Evolutionary conservation across 2,888 invertebrate genomes (phyloP).

Genomic region (Odontothrips loti): DNA sequence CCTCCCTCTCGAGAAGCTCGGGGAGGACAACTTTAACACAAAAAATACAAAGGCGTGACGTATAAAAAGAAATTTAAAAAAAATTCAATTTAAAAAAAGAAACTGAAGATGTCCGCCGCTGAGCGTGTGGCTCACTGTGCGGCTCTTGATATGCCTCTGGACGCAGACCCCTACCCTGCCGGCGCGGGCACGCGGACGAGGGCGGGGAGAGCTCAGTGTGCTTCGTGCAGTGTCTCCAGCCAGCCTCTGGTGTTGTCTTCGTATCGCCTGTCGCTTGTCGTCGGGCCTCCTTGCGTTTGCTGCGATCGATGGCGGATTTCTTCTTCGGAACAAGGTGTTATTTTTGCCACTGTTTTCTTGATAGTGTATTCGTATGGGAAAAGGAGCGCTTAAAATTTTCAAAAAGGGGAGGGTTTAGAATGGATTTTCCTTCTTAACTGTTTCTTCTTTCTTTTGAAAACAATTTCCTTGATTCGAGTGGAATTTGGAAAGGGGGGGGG

Average conservation of each 20-base stretch:
- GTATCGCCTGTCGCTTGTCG: background rate
- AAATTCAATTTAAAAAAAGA: background rate
- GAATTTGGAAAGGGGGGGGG: background rate
- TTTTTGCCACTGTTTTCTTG: background rate
- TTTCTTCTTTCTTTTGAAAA: background rate
- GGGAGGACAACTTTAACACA: too few species aligned
- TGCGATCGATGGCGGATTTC: background rate
- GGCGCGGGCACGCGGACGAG: slow-evolving; percentile 6
- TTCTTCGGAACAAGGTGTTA: background rate
- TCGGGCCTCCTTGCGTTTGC: background rate
- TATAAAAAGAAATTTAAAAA: background rate
- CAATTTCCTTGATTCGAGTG: background rate
- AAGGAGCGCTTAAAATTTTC: background rate
- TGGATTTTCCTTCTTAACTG: background rate
- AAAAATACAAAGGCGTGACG: background rate
- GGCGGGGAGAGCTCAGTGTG: slow-evolving; percentile 5
- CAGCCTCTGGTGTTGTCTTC: background rate
- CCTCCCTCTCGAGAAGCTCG: too few species aligned
- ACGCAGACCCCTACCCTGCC: slow-evolving; percentile 14
- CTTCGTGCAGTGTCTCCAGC: background rate
- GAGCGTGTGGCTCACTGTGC: background rate
- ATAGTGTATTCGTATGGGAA: background rate
- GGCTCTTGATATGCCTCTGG: background rate
- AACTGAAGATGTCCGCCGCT: background rate
- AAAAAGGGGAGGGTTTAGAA: background rate